These are phyloP conservation scores for Tyto alba DNA, from an alignment of 2,113 vertebrate species.

Conservation along the genomic window DNA sequence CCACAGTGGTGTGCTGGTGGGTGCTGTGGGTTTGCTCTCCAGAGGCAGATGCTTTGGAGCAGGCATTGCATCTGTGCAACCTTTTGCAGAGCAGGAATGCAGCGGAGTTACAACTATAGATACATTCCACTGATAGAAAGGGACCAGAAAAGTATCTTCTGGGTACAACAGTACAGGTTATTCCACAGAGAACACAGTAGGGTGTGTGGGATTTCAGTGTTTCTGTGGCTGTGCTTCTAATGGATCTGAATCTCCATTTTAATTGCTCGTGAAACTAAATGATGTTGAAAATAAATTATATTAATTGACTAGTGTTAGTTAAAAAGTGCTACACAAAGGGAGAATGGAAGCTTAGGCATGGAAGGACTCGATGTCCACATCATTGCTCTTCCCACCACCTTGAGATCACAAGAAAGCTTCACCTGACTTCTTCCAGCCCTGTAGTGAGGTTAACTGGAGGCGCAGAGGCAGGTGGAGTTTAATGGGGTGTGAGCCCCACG, in stretches of 20 bases:
- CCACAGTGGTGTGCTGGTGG: neutral
- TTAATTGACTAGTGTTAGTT: neutral
- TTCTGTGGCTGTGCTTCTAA: neutral
- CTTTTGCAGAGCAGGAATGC: neutral
- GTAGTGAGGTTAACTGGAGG: neutral
- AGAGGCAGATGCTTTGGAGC: neutral
- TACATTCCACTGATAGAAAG: neutral
- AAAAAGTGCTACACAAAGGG: neutral
- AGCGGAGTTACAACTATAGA: neutral
- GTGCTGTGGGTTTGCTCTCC: neutral
- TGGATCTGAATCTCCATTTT: neutral
- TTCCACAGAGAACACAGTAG: neutral
- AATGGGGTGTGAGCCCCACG: neutral
- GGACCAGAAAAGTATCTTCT: neutral
- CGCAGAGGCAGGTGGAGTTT: accelerated
- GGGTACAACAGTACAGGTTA: neutral
- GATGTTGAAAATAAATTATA: neutral
- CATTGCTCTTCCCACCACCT: neutral
- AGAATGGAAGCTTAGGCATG: neutral
- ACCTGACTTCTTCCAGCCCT: neutral
- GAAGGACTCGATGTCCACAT: neutral
- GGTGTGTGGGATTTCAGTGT: neutral
- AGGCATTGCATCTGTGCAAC: neutral
- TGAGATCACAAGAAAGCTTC: neutral
- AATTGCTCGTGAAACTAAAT: neutral